phyloP scores from a whole-genome alignment of 2,888 invertebrate genomes.

The Ormyrus labotus region DNA sequence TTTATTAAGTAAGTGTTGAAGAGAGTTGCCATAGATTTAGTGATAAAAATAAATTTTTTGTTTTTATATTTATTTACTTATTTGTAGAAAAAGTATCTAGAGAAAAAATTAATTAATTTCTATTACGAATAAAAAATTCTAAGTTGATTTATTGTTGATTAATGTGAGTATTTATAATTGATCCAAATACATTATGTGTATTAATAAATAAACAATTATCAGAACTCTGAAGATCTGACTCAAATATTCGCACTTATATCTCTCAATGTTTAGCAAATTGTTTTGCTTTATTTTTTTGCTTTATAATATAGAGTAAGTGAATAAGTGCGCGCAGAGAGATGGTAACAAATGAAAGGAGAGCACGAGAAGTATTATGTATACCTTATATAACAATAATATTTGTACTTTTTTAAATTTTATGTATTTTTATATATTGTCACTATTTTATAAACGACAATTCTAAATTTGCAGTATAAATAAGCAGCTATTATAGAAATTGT shows the following conservation, averaged over 20 bases:
- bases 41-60: constrained; percentile 13
- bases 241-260: constrained; percentile 13
- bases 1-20: constrained; percentile 26
- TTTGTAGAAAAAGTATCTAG: constrained; percentile 33
- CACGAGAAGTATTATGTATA: constrained; percentile 47
- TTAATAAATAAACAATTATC: constrained; percentile 29
- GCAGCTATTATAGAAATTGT: constrained; percentile 27
- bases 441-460: constrained; percentile 29
- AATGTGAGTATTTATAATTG: constrained; percentile 37
- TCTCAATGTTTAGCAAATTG: constrained; percentile 11
- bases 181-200: constrained; percentile 35
- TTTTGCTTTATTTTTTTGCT: constrained; percentile 12
- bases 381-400: constrained; percentile 38
- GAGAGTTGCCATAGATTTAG: constrained; percentile 34
- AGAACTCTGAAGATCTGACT: constrained; percentile 34
- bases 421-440: constrained; percentile 41
- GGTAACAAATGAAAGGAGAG: constrained; percentile 14
- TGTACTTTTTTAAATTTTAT: constrained; percentile 42
- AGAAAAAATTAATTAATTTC: constrained; percentile 37
- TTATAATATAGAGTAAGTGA: constrained; percentile 17
- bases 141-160: constrained; percentile 36
- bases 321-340: constrained; percentile 13
- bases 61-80: constrained; percentile 36
- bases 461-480: constrained; percentile 21
- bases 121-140: constrained; percentile 35